Conservation (phyloP, 2,888 invertebrate species). For the Eilema sororculum region DNA sequence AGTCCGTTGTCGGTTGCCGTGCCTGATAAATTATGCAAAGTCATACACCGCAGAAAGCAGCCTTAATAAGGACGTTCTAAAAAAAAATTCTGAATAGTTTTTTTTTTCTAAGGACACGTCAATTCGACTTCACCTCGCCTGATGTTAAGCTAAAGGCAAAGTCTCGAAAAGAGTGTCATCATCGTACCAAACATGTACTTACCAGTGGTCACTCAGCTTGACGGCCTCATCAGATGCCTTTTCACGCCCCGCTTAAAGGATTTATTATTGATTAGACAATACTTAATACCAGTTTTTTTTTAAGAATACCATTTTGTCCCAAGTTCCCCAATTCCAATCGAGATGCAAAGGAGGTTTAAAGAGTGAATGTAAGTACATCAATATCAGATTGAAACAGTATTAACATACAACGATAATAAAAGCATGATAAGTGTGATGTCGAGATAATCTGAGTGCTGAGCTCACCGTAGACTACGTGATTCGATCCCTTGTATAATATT, state of each 20-base stretch:
- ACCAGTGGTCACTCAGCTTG: no score
- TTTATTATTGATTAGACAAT: no score
- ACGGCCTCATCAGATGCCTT: no score
- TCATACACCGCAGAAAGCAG: not conserved
- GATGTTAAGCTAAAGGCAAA: no score
- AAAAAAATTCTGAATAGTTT: no score
- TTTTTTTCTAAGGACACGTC: no score
- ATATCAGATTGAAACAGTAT: constrained; percentile 36
- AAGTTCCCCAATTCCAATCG: constrained; percentile 18
- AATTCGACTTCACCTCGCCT: no score
- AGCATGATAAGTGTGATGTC: constrained; percentile 51
- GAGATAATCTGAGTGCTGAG: constrained; percentile 54
- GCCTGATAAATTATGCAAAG: not conserved
- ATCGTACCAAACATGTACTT: no score
- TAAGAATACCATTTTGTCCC: not conserved
- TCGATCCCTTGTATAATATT: constrained; percentile 68
- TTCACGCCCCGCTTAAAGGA: no score
- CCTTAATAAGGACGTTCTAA: no score
- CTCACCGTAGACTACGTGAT: constrained; percentile 36
- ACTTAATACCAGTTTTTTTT: not conserved
- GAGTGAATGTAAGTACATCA: constrained; percentile 37
- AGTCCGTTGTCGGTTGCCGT: not conserved
- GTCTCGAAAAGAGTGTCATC: no score
- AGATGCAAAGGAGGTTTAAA: constrained; percentile 18
- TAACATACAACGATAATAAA: constrained; percentile 48